Base-by-base conservation (phyloP, 1,140 invertebrate species). In the Drosophila insularis region DNA sequence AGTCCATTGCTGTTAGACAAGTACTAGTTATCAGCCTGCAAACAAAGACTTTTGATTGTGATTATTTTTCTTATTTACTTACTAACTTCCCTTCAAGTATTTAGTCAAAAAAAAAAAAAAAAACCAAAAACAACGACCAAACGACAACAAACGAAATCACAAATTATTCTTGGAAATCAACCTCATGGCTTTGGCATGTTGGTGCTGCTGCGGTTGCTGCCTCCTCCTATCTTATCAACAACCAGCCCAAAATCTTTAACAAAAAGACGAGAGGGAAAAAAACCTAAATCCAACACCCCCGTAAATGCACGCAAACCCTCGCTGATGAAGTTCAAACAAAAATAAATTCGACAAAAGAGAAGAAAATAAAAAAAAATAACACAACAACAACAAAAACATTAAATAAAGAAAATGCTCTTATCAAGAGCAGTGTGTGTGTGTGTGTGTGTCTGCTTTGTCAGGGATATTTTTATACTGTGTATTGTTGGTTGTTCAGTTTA, bases 121-220 rank as follows among this genome's bases (percentile, higher is more conserved):
- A 32, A n/a, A n/a, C 62, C 32, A 56, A 50, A 32, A 1, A 1
- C 0, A 32, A 2, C 21, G 23, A 37, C 68, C 74, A 61, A 73
- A 53, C 37, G 35, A 80, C 35, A 74, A 77, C 43, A 37, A 82
- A 78, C 63, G 40, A 81, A 86, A 81, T 82, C 82, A 82, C 66
- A 80, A 67, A 63, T 63, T 82, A 87, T 87, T 87, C 82, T 74
- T 50, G 69, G 82, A 87, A 85, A 73, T 87, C 74, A 58, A 72
- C 58, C 75, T 87, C 82, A 86, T 82, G 74, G 64, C 82, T 82
- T 87, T 79, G 84, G 82, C 82, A 86, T 86, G 75, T 70, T 73
- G 64, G 27, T 54, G 39, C 50, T 63, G 63, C 78, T 80, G 72
- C 62, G 53, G 35, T 43, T 37, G 70, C 32, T 61, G 68, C 66